These are phyloP conservation scores for Chalcis sispes DNA, from an alignment of 2,888 invertebrate species.

Conservation along the genomic window DNA sequence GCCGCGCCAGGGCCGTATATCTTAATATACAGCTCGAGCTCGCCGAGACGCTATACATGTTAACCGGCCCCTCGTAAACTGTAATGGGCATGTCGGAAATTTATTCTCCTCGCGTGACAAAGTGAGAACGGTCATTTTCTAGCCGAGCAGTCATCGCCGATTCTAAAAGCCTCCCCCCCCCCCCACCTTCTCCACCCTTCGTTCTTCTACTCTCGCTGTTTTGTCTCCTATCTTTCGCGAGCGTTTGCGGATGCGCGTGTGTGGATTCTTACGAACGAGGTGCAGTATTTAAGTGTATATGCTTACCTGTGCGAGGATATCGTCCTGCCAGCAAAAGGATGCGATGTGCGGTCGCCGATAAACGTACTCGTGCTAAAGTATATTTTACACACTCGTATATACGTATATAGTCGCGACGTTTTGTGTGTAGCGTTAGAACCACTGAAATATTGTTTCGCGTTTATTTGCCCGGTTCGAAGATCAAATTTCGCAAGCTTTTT, in stretches of 20 bases:
- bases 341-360: background rate
- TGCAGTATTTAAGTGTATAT: background rate
- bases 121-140: slow-evolving; percentile 60
- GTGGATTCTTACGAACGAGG: no score
- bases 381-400: no score
- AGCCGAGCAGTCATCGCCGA: slow-evolving; percentile 46
- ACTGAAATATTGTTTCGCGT: no score
- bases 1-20: slow-evolving; percentile 57
- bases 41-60: slow-evolving; percentile 52
- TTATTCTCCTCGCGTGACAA: slow-evolving; percentile 64
- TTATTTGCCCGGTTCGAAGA: no score
- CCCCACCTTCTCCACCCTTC: background rate
- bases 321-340: no score
- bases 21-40: slow-evolving; percentile 56
- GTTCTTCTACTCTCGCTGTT: background rate
- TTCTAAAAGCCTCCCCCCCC: slow-evolving; percentile 8
- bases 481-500: no score
- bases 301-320: background rate
- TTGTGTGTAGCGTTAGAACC: no score
- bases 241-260: no score
- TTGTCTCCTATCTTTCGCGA: background rate
- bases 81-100: slow-evolving; percentile 59
- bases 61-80: slow-evolving; percentile 60
- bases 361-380: no score
- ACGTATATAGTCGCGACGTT: no score